Conservation (phyloP, 1,140 invertebrate species). For the Maniola jurtina region DNA sequence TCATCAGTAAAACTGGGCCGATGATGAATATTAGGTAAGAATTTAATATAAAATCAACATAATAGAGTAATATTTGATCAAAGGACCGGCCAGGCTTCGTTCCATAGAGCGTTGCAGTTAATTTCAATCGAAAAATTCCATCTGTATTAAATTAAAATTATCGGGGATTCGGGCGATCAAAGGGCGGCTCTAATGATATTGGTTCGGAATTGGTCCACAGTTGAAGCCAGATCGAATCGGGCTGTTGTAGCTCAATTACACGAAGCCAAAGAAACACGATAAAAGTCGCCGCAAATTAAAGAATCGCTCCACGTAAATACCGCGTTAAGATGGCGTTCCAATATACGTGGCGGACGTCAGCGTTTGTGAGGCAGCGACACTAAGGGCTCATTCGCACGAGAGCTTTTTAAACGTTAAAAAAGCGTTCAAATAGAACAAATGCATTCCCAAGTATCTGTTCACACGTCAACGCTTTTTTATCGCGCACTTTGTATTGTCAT, state of each 20-base stretch:
- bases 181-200: slow-evolving; percentile 59
- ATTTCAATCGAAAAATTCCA: slow-evolving; percentile 53
- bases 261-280: slow-evolving; percentile 66
- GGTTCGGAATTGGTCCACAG: slow-evolving; percentile 59
- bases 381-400: too few relatives aligned
- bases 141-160: slow-evolving; percentile 65
- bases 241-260: slow-evolving; percentile 58
- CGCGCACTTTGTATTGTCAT: too few relatives aligned
- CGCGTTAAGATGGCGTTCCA: slow-evolving; percentile 3
- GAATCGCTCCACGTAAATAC: slow-evolving; percentile 53
- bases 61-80: slow-evolving; percentile 43
- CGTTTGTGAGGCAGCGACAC: background rate
- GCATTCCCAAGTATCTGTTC: too few relatives aligned
- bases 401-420: too few relatives aligned
- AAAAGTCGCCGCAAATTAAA: slow-evolving; percentile 73
- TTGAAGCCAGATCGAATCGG: slow-evolving; percentile 52
- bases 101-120: slow-evolving; percentile 41
- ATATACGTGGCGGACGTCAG: background rate
- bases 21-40: slow-evolving; percentile 9
- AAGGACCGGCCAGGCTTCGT: slow-evolving; percentile 41
- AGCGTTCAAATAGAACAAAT: too few relatives aligned
- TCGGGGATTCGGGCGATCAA: slow-evolving; percentile 54
- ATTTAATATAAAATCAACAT: slow-evolving; percentile 42
- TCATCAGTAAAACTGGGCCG: background rate
- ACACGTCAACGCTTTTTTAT: too few relatives aligned